Evolutionary conservation across 92 coral and sea anemone species (phyloP), one percentile per base, ranked within the genome.

Genomic region (Heliopora coerulea): DNA sequence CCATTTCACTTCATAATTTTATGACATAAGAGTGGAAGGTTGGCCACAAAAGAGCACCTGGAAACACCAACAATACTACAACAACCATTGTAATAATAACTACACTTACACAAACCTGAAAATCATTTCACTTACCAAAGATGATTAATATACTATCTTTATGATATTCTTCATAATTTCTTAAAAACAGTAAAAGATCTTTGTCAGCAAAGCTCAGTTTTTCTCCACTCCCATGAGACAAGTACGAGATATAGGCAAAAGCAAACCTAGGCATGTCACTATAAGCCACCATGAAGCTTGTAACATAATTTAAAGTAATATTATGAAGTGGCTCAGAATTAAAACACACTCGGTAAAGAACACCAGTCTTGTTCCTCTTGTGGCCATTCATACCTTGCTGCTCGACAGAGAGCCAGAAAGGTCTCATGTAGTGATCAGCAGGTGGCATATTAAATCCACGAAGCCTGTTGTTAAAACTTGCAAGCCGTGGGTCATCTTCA

Each of bases 181-280:
- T 74, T 46, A 88, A 74, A 72, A 85, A 85, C 59, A 62, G 65
- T 44, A 85, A 79, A 58, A 88, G 58, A 68, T 88, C 93, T 26
- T 85, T 81, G 57, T 88, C 93, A n/a, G 86, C 89, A 74, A 82
- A 79, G 63, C 87, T 88, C 49, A 88, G 39, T 64, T 88, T 85
- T 65, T 88, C 89, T 40, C 89, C 89, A 14, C 83, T 77, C 17
- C 93, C 93, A 84, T 88, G 93, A 1, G 93, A 81, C 5, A 88
- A 68, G 77, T 88, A 88, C 23, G 93, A 88, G 69, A 88, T 66
- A 46, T 70, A 88, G 18, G 87, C 66, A 50, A 88, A 85, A 5
- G 85, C 93, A 85, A 88, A 85, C 66, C 85, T 88, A 0, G 89
- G 89, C 1, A 83, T 67, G 73, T 80, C 62, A 30, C 78, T 73